These are phyloP conservation scores for Neodiprion fabricii DNA, from an alignment of 1,140 invertebrate species.

Conservation along the genomic window DNA sequence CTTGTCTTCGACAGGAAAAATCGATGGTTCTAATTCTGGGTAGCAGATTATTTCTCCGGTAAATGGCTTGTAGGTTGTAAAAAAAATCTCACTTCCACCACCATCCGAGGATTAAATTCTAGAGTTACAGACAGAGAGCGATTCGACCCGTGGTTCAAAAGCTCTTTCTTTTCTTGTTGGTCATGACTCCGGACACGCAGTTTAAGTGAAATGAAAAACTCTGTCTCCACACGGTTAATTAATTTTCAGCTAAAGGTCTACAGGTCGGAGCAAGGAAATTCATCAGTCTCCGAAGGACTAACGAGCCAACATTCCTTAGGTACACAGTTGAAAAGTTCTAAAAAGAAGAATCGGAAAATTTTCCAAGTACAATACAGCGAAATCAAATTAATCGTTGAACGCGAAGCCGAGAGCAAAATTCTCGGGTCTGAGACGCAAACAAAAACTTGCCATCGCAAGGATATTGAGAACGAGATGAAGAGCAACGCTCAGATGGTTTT, in stretches of 20 bases:
- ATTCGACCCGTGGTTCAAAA: too few relatives aligned
- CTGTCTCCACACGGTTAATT: background rate
- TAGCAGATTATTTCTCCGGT: too few relatives aligned
- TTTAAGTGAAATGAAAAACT: background rate
- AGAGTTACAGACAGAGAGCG: too few relatives aligned
- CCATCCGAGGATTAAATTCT: too few relatives aligned
- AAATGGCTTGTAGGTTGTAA: too few relatives aligned
- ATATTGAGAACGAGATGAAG: background rate
- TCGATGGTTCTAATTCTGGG: too few relatives aligned
- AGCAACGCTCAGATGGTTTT: constrained; percentile 16
- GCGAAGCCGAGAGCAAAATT: too few relatives aligned
- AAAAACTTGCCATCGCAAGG: background rate
- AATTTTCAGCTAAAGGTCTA: background rate
- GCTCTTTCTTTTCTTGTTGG: background rate
- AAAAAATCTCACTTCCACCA: too few relatives aligned
- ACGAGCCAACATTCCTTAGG: background rate
- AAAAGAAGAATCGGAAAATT: background rate
- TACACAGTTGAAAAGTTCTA: background rate
- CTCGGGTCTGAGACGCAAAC: background rate
- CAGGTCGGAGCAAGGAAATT: background rate
- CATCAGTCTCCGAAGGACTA: background rate
- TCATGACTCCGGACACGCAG: background rate
- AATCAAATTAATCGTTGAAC: too few relatives aligned
- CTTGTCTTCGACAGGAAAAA: too few relatives aligned
- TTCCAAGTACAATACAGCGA: background rate